phyloP scores from a whole-genome alignment of 2,888 invertebrate genomes.

The Oscheius sp. region DNA sequence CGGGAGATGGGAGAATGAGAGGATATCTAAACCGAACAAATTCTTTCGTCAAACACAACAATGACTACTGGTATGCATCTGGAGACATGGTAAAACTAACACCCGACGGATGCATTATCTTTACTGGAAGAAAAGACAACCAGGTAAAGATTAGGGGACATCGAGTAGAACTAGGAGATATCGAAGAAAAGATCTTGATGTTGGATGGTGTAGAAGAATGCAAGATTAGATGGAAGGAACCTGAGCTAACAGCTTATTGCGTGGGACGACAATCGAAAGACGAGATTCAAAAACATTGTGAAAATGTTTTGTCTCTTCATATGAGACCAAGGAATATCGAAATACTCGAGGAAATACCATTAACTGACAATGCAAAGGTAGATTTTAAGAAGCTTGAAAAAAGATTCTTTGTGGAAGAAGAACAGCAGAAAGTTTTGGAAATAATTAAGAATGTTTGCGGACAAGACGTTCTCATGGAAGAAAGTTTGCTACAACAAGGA shows the following conservation, averaged over 20 bases:
- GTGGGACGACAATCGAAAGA: slow-evolving; percentile 5
- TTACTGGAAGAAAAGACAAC: slow-evolving; percentile 59
- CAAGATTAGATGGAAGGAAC: slow-evolving; percentile 43
- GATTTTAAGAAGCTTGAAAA: slow-evolving; percentile 30
- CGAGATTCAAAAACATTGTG: slow-evolving; percentile 36
- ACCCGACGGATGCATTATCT: slow-evolving; percentile 46
- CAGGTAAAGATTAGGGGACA: slow-evolving; percentile 67
- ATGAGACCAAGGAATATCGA: slow-evolving; percentile 56
- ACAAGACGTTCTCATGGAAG: not conserved
- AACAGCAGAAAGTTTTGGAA: no score
- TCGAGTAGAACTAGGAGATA: slow-evolving; percentile 64
- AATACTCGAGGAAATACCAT: slow-evolving; percentile 52
- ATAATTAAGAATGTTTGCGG: not conserved
- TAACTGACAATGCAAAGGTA: slow-evolving; percentile 60
- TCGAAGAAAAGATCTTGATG: slow-evolving; percentile 52
- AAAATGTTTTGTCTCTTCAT: slow-evolving; percentile 49
- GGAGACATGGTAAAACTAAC: slow-evolving; percentile 56
- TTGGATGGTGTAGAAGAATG: slow-evolving; percentile 31
- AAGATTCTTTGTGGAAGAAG: not conserved
- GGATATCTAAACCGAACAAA: slow-evolving; percentile 55
- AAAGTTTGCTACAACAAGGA: slow-evolving; percentile 11
- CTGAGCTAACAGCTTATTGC: slow-evolving; percentile 49
- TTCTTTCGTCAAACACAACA: slow-evolving; percentile 33
- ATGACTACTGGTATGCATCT: slow-evolving; percentile 49
- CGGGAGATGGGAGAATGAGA: slow-evolving; percentile 56